Evolutionary conservation across 2,113 vertebrate genomes (phyloP).

Genomic region (Eolophus roseicapilla): DNA sequence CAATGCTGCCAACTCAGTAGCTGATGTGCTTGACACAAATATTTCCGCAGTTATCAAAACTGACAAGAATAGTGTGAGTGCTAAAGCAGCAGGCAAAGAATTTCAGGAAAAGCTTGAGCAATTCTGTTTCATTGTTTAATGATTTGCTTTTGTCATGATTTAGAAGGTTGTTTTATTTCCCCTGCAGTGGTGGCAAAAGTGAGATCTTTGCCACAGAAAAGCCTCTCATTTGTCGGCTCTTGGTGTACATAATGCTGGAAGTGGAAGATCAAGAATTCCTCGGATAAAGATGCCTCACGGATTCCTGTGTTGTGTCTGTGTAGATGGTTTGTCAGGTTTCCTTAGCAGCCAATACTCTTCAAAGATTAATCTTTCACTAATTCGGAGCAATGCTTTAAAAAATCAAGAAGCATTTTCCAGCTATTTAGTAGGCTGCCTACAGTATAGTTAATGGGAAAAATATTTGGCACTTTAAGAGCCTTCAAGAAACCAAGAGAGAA

Average conservation of each 20-base stretch:
- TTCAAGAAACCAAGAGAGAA: conserved; percentile 29
- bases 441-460: neutral
- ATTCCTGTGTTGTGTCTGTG: neutral
- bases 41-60: neutral
- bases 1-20: neutral
- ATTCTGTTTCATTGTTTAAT: neutral
- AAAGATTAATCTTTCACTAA: neutral
- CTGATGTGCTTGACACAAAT: neutral
- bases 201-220: neutral
- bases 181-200: neutral
- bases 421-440: neutral
- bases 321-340: neutral
- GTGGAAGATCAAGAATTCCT: neutral
- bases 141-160: neutral
- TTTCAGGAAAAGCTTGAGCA: neutral
- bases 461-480: neutral
- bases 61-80: neutral
- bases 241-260: rapidly evolving
- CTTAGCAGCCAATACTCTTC: neutral
- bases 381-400: neutral
- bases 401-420: neutral
- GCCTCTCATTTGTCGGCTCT: neutral
- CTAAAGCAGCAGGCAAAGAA: neutral
- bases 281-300: neutral
- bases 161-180: neutral